Percentiles rank a stretch among this genome's conserved stretches.
Conservation (phyloP, 2,888 invertebrate species). For the Auanema sp. region DNA sequence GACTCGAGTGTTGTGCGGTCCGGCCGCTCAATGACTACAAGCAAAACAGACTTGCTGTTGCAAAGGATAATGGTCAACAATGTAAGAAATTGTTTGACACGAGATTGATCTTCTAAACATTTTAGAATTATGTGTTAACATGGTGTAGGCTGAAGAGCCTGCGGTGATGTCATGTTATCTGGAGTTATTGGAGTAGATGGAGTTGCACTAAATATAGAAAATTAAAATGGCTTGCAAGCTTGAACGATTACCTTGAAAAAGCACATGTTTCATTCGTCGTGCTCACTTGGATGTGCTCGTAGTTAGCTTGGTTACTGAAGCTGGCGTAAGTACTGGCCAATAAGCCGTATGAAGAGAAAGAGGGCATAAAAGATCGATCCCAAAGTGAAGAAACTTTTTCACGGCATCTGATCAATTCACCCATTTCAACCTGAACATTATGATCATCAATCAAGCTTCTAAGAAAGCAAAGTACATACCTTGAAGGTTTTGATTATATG, state of each 20-base stretch:
- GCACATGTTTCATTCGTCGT: no score
- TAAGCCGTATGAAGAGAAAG: slow-evolving; percentile 35
- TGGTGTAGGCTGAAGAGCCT: slow-evolving; percentile 38
- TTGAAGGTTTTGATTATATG: slow-evolving; percentile 23
- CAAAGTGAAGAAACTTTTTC: slow-evolving; percentile 29
- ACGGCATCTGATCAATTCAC: slow-evolving; percentile 35
- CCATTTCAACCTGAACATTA: slow-evolving; percentile 35
- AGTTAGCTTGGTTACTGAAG: neutral
- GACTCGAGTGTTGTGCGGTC: no score
- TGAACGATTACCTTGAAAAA: no score
- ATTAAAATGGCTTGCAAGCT: no score
- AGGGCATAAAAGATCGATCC: slow-evolving; percentile 32
- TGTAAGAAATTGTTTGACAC: neutral
- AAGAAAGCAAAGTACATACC: slow-evolving; percentile 10
- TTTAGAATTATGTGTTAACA: slow-evolving; percentile 23
- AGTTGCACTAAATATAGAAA: slow-evolving; percentile 3
- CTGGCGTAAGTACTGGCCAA: slow-evolving; percentile 17
- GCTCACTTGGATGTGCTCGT: neutral
- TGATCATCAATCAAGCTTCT: neutral
- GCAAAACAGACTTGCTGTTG: no score
- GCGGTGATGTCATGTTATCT: slow-evolving; percentile 19
- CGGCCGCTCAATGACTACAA: no score
- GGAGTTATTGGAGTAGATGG: slow-evolving; percentile 1
- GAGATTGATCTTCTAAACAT: neutral
- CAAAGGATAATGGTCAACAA: no score